These are phyloP conservation scores for Rhagonycha lutea DNA, from an alignment of 2,888 invertebrate species.

Conservation along the genomic window DNA sequence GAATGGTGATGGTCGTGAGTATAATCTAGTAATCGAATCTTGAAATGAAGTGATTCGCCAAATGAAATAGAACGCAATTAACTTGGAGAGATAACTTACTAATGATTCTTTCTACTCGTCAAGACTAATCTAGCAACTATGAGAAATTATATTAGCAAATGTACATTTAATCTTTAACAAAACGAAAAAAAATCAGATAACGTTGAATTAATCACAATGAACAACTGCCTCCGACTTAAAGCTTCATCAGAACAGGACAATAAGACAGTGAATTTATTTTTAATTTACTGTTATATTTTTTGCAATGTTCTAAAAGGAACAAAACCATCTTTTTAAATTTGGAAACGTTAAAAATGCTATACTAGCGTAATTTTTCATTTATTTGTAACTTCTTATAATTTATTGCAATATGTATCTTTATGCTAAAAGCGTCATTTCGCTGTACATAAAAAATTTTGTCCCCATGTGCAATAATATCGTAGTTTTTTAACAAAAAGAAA, in stretches of 20 bases:
- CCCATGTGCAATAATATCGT: neutral
- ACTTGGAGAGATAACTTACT: neutral
- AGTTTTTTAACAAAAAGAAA: neutral
- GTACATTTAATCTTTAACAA: neutral
- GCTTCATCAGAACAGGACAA: too few species aligned
- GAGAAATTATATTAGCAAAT: neutral
- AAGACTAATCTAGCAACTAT: neutral
- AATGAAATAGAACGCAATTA: neutral
- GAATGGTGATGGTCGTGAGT: neutral
- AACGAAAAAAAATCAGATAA: neutral
- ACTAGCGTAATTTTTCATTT: neutral
- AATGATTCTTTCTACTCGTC: neutral
- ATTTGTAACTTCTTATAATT: neutral
- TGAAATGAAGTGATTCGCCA: neutral
- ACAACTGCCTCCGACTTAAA: neutral
- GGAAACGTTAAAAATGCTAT: neutral
- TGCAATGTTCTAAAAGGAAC: neutral
- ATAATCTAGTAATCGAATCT: neutral
- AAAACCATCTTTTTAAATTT: neutral
- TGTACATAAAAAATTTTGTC: neutral
- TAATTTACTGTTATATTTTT: neutral
- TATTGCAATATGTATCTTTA: neutral
- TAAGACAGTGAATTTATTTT: neutral
- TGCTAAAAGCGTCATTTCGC: neutral
- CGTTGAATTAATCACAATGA: neutral